Conservation (phyloP, 2,888 invertebrate genomes). For the Achlya flavicornis region DNA sequence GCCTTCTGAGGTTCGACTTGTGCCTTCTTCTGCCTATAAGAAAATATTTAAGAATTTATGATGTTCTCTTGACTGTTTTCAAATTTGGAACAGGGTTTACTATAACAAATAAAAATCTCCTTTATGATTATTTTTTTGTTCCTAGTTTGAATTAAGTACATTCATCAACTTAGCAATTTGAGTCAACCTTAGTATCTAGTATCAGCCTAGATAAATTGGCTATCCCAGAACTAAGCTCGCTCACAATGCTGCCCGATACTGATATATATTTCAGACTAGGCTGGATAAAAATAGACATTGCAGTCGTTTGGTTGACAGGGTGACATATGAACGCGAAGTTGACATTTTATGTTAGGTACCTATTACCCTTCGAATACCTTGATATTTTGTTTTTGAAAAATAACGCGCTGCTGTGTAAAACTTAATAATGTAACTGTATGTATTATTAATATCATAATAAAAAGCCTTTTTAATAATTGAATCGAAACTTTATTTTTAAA, state of each 20-base stretch:
- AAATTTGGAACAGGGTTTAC: background rate
- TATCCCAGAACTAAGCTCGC: background rate
- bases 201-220: background rate
- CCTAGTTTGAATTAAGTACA: background rate
- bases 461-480: too few relatives aligned
- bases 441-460: too few relatives aligned
- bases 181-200: background rate
- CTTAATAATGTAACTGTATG: too few relatives aligned
- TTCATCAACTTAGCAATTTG: background rate
- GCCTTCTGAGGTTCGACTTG: constrained; percentile 69
- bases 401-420: too few relatives aligned
- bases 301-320: background rate
- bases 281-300: constrained; percentile 4
- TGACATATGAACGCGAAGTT: background rate
- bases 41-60: constrained; percentile 29
- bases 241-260: background rate
- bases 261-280: background rate
- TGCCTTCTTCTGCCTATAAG: constrained; percentile 78
- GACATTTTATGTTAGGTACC: background rate
- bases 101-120: too few relatives aligned
- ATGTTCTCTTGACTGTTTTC: background rate
- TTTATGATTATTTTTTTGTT: too few relatives aligned
- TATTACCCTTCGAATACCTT: background rate
- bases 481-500: too few relatives aligned
- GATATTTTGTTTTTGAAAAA: background rate